Evolutionary conservation across 2,888 invertebrate species (phyloP).

Genomic region (Phytoseiulus persimilis): DNA sequence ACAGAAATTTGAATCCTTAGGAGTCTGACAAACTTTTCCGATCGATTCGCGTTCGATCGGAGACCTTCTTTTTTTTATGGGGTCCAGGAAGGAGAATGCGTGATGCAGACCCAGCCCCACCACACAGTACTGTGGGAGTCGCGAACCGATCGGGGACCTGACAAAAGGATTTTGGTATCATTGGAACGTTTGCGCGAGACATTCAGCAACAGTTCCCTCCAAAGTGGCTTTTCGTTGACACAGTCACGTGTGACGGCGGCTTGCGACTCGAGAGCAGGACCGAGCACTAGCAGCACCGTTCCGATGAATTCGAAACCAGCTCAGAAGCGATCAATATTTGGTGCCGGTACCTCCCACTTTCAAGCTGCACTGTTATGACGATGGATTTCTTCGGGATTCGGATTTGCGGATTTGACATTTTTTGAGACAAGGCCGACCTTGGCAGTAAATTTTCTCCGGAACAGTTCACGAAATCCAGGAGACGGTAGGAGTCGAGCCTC

Average conservation of each 20-base stretch:
- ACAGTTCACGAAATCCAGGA: background rate
- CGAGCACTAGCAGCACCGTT: too few relatives aligned
- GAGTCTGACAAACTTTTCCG: too few relatives aligned
- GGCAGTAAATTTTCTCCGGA: background rate
- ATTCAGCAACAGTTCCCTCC: too few relatives aligned
- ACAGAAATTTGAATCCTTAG: background rate
- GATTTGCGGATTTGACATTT: background rate
- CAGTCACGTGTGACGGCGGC: background rate
- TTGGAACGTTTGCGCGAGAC: too few relatives aligned
- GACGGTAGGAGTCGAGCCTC: background rate
- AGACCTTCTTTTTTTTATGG: too few relatives aligned
- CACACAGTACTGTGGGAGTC: too few relatives aligned
- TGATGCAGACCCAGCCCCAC: too few relatives aligned
- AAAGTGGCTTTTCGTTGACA: too few relatives aligned
- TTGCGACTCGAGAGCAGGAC: background rate
- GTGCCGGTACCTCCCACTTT: background rate
- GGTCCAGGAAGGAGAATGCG: too few relatives aligned
- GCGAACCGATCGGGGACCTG: too few relatives aligned
- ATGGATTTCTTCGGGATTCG: background rate
- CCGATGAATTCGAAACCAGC: background rate
- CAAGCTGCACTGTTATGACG: background rate
- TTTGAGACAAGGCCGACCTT: background rate
- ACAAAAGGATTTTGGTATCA: too few relatives aligned
- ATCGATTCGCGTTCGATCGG: too few relatives aligned
- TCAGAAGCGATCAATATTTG: background rate